Evolutionary conservation across 2,888 invertebrate genomes (phyloP).

Genomic region (Clitarchus hookeri): DNA sequence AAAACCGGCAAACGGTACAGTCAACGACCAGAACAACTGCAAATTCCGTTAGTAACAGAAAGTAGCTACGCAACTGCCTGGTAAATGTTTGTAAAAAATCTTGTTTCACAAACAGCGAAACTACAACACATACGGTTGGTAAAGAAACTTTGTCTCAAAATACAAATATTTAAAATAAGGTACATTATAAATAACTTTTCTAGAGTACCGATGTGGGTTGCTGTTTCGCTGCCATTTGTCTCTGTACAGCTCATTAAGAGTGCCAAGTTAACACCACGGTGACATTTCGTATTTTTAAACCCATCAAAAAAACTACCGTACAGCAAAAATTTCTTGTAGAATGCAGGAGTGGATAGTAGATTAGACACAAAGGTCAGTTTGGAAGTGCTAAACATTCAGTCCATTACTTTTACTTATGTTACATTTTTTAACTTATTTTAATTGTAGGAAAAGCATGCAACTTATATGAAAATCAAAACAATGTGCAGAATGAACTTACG

Average conservation of each 20-base stretch:
- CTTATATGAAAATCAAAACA: too few species aligned
- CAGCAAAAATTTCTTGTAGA: constrained; percentile 40
- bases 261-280: constrained; percentile 41
- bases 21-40: constrained; percentile 35
- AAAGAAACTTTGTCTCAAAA: background rate
- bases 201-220: background rate
- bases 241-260: constrained; percentile 32
- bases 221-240: constrained; percentile 3
- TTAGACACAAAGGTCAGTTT: background rate
- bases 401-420: too few species aligned
- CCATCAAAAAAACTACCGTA: constrained; percentile 40
- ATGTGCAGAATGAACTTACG: too few species aligned
- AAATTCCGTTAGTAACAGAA: constrained; percentile 36
- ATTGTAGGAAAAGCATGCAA: too few species aligned
- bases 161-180: background rate
- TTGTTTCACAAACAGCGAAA: constrained; percentile 9
- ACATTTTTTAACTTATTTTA: too few species aligned
- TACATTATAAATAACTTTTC: background rate
- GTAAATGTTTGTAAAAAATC: constrained; percentile 27
- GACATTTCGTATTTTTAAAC: constrained; percentile 38
- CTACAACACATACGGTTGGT: background rate
- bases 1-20: constrained; percentile 32
- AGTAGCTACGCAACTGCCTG: constrained; percentile 36
- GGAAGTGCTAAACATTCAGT: too few species aligned
- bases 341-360: constrained; percentile 36